Percentiles rank a stretch among this genome's conserved stretches.
Conservation (phyloP, 2,113 vertebrate species). For the Lanius collurio region DNA sequence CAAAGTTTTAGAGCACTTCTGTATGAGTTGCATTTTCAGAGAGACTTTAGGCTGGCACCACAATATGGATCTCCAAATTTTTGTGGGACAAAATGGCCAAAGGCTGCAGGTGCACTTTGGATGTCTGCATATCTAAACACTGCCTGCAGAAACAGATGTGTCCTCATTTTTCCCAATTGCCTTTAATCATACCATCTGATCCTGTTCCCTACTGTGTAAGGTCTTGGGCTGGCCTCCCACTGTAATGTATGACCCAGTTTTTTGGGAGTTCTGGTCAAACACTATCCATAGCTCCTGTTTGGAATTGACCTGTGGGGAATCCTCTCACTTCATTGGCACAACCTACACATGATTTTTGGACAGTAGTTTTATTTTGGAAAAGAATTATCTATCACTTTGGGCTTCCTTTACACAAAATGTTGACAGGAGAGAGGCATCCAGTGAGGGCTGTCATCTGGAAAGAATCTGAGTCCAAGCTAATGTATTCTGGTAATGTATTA, state of each 20-base stretch:
- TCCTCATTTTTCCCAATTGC: background rate
- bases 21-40: background rate
- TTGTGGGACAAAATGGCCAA: background rate
- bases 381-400: accelerated
- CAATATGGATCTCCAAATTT: background rate
- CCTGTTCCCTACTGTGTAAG: background rate
- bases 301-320: background rate
- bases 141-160: background rate
- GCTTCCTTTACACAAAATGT: background rate
- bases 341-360: background rate
- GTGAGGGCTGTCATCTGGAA: background rate
- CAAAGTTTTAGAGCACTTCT: background rate
- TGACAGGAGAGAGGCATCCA: background rate
- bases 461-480: background rate
- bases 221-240: background rate
- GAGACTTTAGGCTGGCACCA: background rate
- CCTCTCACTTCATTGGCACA: background rate
- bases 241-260: background rate
- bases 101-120: background rate
- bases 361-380: background rate
- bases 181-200: background rate
- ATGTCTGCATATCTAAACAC: background rate
- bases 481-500: background rate
- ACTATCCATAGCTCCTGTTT: background rate
- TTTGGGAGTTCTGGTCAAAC: background rate